Percentiles rank a stretch among this genome's conserved stretches.
These are phyloP conservation scores for Nomada flava DNA, from an alignment of 2,888 invertebrate genomes.

Conservation along the genomic window DNA sequence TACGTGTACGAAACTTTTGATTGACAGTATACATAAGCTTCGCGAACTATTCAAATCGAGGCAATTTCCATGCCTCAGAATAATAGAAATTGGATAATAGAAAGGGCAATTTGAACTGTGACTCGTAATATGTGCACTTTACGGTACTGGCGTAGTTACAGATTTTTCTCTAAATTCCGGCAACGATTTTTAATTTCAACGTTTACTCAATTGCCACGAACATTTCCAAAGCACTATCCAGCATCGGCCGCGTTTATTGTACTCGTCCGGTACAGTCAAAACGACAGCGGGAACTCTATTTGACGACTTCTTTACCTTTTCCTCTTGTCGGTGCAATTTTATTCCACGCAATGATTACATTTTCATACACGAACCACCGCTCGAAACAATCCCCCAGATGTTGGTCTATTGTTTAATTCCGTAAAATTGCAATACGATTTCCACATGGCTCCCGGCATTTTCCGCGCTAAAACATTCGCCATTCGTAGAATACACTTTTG, in stretches of 20 bases:
- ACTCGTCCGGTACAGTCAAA: neutral
- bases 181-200: constrained; percentile 23
- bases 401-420: neutral
- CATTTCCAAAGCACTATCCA: constrained; percentile 10
- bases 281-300: constrained; percentile 18
- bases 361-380: neutral
- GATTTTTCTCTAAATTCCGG: neutral
- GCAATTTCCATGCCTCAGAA: neutral
- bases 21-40: no score
- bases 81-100: neutral
- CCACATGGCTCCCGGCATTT: no score
- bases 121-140: neutral
- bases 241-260: constrained; percentile 7
- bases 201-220: constrained; percentile 9
- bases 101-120: constrained; percentile 1
- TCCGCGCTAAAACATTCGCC: neutral
- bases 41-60: no score
- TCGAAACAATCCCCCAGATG: neutral
- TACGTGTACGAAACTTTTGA: no score
- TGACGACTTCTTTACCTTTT: constrained; percentile 5
- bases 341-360: neutral
- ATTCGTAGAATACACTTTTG: neutral
- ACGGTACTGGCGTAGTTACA: neutral
- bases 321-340: constrained; percentile 11
- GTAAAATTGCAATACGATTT: neutral